phyloP scores from a whole-genome alignment of 1,140 invertebrate species.

The Neodiprion virginianus region DNA sequence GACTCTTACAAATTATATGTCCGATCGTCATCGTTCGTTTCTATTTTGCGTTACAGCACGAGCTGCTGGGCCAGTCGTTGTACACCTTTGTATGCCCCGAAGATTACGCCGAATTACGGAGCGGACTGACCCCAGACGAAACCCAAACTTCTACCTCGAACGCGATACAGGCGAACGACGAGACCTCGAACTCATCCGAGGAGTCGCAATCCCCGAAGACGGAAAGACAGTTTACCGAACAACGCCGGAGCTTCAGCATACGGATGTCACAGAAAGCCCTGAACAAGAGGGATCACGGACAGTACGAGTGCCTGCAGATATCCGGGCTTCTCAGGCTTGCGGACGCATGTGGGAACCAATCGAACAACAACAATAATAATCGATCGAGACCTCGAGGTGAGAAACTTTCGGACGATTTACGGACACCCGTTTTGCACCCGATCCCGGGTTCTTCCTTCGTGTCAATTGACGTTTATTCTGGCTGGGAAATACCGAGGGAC shows the following conservation, averaged over 20 bases:
- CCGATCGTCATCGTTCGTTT: too few relatives aligned
- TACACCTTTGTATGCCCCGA: conserved; percentile 79
- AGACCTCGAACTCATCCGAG: conserved; percentile 52
- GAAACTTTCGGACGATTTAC: neutral
- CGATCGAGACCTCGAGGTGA: conserved; percentile 41
- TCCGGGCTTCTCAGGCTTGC: conserved; percentile 60
- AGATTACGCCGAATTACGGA: conserved; percentile 75
- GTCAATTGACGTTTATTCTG: neutral
- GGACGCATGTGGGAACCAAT: conserved; percentile 37
- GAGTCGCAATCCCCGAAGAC: conserved; percentile 49
- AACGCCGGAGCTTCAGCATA: conserved; percentile 66
- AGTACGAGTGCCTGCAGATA: conserved; percentile 66
- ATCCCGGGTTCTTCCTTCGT: neutral
- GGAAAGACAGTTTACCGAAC: conserved; percentile 43
- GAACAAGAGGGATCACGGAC: conserved; percentile 61
- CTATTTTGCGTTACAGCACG: conserved; percentile 67
- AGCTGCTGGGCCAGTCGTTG: conserved; percentile 85
- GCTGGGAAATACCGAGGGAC: neutral
- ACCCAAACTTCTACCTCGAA: conserved; percentile 42
- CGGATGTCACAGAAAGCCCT: conserved; percentile 62
- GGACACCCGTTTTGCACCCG: neutral
- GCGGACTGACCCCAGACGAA: conserved; percentile 69
- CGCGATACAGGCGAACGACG: conserved; percentile 49
- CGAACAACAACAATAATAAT: conserved; percentile 24
- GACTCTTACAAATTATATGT: too few relatives aligned